These are phyloP conservation scores for Anthoscopus minutus DNA, from an alignment of 2,113 vertebrate species.

Conservation along the genomic window DNA sequence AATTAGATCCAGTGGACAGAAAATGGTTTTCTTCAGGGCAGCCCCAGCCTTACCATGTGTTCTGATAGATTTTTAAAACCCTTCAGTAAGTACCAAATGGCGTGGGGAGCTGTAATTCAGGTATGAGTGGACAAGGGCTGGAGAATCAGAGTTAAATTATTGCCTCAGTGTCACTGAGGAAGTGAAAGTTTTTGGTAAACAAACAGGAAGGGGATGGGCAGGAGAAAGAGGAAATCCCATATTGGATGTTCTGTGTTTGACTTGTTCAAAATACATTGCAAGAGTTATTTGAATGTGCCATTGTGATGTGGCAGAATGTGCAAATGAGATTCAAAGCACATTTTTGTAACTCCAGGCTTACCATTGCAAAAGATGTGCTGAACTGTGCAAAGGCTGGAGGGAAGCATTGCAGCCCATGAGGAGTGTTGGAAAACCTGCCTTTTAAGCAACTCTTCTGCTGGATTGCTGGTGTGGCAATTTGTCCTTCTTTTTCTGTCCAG, in stretches of 20 bases:
- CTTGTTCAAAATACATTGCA: background rate
- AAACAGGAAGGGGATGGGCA: constrained; percentile 32
- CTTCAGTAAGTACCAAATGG: background rate
- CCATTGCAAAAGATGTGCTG: background rate
- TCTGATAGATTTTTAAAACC: background rate
- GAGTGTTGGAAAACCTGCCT: background rate
- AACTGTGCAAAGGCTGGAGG: background rate
- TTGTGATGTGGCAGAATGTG: background rate
- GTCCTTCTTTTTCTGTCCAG: background rate
- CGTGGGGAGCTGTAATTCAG: background rate
- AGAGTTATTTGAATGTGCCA: background rate
- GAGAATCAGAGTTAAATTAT: background rate
- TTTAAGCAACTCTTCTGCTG: background rate
- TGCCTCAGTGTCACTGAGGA: background rate
- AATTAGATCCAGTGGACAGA: background rate
- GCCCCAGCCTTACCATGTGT: background rate
- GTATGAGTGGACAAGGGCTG: background rate
- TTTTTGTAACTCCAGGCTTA: background rate
- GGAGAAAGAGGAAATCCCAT: constrained; percentile 47
- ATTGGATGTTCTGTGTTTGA: background rate
- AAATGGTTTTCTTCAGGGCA: background rate
- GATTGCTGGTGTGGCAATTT: background rate
- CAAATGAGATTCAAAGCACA: background rate
- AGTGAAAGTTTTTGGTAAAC: constrained; percentile 41
- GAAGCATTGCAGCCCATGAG: background rate